Percentiles rank a stretch among this genome's conserved stretches.
These are phyloP conservation scores for Muraenolepis orangiensis DNA, from an alignment of 2,797 vertebrate genomes.

Conservation along the genomic window DNA sequence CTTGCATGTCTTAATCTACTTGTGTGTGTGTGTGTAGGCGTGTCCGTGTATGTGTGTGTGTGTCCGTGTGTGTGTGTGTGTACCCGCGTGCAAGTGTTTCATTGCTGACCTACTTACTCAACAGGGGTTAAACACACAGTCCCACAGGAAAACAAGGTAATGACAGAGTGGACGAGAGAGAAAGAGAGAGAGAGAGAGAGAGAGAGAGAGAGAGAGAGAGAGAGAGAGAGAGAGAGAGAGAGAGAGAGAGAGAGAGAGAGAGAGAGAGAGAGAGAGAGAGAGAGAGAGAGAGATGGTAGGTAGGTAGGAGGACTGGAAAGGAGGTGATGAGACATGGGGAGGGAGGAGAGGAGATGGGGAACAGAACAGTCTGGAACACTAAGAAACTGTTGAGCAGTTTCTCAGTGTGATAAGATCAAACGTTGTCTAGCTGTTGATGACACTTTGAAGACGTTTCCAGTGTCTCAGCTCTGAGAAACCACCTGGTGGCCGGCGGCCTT, in stretches of 20 bases:
- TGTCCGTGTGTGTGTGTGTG: background rate
- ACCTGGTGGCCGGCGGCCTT: background rate
- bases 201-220: background rate
- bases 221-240: background rate
- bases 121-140: conserved; percentile 48
- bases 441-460: background rate
- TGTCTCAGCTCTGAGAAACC: conserved; percentile 8
- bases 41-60: too few species aligned
- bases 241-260: background rate
- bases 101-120: conserved; percentile 18
- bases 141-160: conserved; percentile 37
- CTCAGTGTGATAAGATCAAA: conserved; percentile 2
- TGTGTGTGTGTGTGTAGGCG: background rate
- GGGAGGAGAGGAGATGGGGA: background rate
- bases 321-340: background rate
- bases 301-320: background rate
- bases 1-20: background rate
- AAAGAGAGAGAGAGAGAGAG: background rate
- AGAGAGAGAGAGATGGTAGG: too few species aligned
- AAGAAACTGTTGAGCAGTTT: conserved; percentile 32
- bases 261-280: background rate
- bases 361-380: background rate
- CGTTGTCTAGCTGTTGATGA: conserved; percentile 22
- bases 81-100: background rate
- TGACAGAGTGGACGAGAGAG: background rate